These are phyloP conservation scores for Hassar affinis DNA, from an alignment of 2,113 vertebrate species.

Conservation along the genomic window DNA sequence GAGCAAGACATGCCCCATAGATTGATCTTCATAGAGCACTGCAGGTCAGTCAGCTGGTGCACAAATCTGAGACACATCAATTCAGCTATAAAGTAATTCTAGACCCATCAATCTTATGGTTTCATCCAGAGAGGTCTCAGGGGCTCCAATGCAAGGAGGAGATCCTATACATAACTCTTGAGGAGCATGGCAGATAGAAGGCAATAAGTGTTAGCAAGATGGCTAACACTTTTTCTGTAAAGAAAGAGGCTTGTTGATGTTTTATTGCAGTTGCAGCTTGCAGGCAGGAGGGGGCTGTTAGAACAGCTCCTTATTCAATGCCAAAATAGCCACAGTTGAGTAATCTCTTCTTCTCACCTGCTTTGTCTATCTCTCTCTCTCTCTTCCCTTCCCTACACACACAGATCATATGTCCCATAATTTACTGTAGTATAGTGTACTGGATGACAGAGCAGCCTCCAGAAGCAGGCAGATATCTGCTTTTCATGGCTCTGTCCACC, in stretches of 20 bases:
- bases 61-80: background rate
- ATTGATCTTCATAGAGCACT: background rate
- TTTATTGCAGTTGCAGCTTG: background rate
- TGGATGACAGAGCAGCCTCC: constrained; percentile 99
- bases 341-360: background rate
- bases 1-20: no score
- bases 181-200: background rate
- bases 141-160: background rate
- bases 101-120: background rate
- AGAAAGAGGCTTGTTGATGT: background rate
- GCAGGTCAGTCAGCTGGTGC: background rate
- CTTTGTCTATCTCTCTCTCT: constrained; percentile 21
- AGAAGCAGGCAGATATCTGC: constrained; percentile 85
- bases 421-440: constrained; percentile 97
- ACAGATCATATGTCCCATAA: constrained; percentile 90
- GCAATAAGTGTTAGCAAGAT: no score
- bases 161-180: background rate
- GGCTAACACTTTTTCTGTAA: no score
- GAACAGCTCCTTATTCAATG: background rate
- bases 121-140: background rate
- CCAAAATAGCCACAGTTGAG: background rate
- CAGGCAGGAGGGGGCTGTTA: background rate
- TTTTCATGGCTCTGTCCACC: constrained; percentile 90
- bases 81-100: no score
- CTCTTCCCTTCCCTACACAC: constrained; percentile 2